Conservation (phyloP, 2,888 invertebrate species). For the Apamea epomidion region DNA sequence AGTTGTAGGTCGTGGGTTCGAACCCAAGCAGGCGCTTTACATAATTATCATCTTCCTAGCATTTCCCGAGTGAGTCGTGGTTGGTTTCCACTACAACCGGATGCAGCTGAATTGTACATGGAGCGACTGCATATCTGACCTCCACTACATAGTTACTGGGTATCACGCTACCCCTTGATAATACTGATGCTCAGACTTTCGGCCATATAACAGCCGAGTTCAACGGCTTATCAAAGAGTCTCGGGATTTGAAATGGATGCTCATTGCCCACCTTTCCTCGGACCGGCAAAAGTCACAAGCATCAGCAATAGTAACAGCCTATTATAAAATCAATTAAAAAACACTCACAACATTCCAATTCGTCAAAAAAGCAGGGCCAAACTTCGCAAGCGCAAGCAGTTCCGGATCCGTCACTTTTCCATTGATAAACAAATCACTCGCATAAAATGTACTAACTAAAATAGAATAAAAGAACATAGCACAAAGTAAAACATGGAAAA, state of each 20-base stretch:
- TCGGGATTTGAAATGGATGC: not conserved
- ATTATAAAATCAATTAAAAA: not conserved
- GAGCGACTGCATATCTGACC: not conserved
- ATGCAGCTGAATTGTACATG: not conserved
- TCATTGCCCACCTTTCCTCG: not conserved
- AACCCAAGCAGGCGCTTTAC: no score
- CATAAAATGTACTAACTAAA: accelerated
- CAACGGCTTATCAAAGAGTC: not conserved
- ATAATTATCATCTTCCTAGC: not conserved
- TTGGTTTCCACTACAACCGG: not conserved
- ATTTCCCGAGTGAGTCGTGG: no score
- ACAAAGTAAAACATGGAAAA: conserved; percentile 11
- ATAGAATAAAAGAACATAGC: not conserved
- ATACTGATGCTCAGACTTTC: not conserved
- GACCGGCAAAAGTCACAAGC: no score
- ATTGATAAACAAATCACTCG: accelerated
- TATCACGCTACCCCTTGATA: not conserved
- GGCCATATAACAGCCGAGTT: not conserved
- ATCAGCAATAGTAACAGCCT: not conserved
- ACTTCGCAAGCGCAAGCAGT: accelerated
- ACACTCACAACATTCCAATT: conserved; percentile 37
- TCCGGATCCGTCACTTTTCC: not conserved
- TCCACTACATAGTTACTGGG: not conserved
- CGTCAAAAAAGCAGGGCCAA: not conserved
- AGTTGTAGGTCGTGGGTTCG: no score